Conservation (phyloP, 2,113 vertebrate species). For the Microtus oregoni region DNA sequence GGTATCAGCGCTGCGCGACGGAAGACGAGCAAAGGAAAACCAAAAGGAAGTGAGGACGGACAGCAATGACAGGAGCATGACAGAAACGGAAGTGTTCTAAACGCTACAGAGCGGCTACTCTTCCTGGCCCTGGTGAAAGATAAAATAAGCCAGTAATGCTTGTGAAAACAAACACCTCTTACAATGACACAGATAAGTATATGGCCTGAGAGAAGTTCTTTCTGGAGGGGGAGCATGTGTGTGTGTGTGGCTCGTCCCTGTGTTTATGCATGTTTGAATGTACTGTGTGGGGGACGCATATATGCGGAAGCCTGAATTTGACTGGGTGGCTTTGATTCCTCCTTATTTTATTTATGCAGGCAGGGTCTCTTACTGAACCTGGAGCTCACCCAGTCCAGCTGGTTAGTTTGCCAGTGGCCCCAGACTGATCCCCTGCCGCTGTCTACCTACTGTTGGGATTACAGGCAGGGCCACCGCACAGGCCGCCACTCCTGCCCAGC, state of each 20-base stretch:
- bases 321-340: neutral
- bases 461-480: neutral
- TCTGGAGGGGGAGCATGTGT: neutral
- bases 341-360: neutral
- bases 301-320: neutral
- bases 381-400: neutral
- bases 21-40: conserved; percentile 83
- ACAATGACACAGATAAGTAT: neutral
- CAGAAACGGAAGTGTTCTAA: conserved; percentile 79
- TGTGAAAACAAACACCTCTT: conserved; percentile 64
- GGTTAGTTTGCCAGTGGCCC: neutral
- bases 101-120: conserved; percentile 72
- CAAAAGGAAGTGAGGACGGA: conserved; percentile 86
- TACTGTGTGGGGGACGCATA: neutral
- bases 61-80: conserved; percentile 81
- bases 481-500: neutral
- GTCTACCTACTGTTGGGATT: neutral
- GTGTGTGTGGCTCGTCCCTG: neutral
- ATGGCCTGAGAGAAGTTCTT: neutral
- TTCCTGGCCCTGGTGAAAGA: conserved; percentile 53
- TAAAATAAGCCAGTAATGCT: conserved; percentile 14
- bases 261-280: neutral
- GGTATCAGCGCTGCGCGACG: conserved; percentile 90
- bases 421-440: neutral
- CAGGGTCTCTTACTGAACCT: neutral